These are phyloP conservation scores for Corapipo altera DNA, from an alignment of 2,113 vertebrate species.

Conservation along the genomic window DNA sequence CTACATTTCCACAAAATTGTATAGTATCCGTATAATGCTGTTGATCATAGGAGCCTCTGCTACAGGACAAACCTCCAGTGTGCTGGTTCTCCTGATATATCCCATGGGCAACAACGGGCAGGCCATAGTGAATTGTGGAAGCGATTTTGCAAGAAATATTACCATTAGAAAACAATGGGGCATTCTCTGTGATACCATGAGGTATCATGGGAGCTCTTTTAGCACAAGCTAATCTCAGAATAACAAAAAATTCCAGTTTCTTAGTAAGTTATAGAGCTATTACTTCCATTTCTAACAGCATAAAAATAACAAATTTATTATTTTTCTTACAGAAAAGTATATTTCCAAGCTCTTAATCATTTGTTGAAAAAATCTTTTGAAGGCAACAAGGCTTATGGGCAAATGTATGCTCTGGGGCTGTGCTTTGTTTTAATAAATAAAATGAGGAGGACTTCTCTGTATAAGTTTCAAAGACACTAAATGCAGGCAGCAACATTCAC, in stretches of 20 bases:
- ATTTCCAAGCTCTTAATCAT: neutral
- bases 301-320: neutral
- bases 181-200: neutral
- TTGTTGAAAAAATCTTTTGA: neutral
- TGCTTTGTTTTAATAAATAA: neutral
- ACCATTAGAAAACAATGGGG: neutral
- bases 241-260: neutral
- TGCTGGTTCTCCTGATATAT: neutral
- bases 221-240: neutral
- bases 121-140: neutral
- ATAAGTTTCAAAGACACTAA: neutral
- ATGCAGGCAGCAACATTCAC: neutral
- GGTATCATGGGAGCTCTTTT: neutral
- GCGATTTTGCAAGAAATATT: neutral
- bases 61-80: neutral
- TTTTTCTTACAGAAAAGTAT: neutral
- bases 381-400: neutral
- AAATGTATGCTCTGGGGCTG: neutral
- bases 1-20: neutral
- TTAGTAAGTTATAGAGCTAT: neutral
- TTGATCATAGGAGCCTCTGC: neutral
- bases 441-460: neutral
- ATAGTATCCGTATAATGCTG: neutral
- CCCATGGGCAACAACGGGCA: neutral
- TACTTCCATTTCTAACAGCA: neutral